Evolutionary conservation across 1,140 invertebrate species (phyloP).

Genomic region (Drosophila sechellia): DNA sequence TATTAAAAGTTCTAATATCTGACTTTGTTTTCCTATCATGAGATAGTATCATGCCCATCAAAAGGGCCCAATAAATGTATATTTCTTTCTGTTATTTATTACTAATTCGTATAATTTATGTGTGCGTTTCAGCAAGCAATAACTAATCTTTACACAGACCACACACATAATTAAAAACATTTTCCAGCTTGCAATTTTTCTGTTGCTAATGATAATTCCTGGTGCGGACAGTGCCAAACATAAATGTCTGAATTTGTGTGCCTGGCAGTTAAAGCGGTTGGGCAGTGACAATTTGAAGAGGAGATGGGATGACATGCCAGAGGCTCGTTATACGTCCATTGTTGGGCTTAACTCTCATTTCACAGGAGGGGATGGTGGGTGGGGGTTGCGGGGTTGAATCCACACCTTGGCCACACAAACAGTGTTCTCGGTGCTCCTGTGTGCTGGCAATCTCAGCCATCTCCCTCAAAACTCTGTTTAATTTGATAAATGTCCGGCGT

Average conservation of each 20-base stretch:
- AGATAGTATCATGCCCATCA: too few relatives aligned
- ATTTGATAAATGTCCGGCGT: constrained; percentile 76
- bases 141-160: constrained; percentile 37
- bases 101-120: background rate
- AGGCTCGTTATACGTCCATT: constrained; percentile 68
- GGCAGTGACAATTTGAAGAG: constrained; percentile 44
- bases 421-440: constrained; percentile 16
- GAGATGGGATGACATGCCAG: constrained; percentile 59
- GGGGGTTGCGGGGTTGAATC: constrained; percentile 2
- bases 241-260: constrained; percentile 54
- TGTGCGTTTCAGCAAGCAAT: background rate
- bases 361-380: background rate
- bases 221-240: constrained; percentile 13
- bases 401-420: constrained; percentile 33
- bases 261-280: constrained; percentile 52
- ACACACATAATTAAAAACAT: constrained; percentile 47
- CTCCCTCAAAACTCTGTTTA: constrained; percentile 65
- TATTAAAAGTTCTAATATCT: too few relatives aligned
- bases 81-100: constrained; percentile 3
- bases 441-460: constrained; percentile 53
- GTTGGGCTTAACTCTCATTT: constrained; percentile 28
- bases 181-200: constrained; percentile 26
- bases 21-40: too few relatives aligned
- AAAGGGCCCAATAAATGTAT: background rate
- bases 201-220: constrained; percentile 28